Conservation (phyloP, 53 echinoderm and acorn worm genomes). For the Hippasteria phrygiana region DNA sequence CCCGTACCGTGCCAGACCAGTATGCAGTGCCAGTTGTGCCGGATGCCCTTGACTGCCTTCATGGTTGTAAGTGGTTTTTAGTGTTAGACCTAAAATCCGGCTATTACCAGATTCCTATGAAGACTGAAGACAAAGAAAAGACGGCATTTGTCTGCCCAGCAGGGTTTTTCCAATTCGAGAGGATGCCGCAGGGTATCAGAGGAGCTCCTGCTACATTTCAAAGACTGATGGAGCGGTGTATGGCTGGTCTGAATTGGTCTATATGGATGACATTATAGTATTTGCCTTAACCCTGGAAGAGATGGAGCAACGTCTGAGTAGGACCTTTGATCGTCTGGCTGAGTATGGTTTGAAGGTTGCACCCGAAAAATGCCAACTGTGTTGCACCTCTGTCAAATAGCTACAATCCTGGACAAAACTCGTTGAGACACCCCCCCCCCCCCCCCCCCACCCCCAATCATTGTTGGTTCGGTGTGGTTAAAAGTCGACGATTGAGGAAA, state of each 20-base stretch:
- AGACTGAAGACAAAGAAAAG: conserved; percentile 38
- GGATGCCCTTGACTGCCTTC: conserved; percentile 61
- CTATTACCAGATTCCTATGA: conserved; percentile 53
- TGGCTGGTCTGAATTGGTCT: conserved; percentile 69
- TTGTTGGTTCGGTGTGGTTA: too few relatives aligned
- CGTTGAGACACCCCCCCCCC: too few relatives aligned
- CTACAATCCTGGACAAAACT: too few relatives aligned
- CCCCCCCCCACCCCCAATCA: too few relatives aligned
- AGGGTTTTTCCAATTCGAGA: conserved; percentile 70
- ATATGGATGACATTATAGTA: too few relatives aligned
- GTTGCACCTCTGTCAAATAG: conserved; percentile 68
- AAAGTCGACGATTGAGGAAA: too few relatives aligned
- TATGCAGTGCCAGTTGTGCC: conserved; percentile 54
- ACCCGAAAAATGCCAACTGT: conserved; percentile 74
- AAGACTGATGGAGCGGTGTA: conserved; percentile 66
- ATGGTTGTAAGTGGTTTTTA: conserved; percentile 55
- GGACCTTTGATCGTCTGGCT: conserved; percentile 46
- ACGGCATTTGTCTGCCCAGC: conserved; percentile 47
- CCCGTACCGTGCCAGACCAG: too few relatives aligned
- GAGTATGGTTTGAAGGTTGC: too few relatives aligned
- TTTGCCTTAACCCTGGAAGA: too few relatives aligned
- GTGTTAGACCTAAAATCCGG: conserved; percentile 67
- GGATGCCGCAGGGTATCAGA: conserved; percentile 72
- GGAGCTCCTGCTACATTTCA: conserved; percentile 74
- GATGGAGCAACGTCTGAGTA: too few relatives aligned